phyloP scores from a whole-genome alignment of 2,113 vertebrate species.

The Nymphicus hollandicus region DNA sequence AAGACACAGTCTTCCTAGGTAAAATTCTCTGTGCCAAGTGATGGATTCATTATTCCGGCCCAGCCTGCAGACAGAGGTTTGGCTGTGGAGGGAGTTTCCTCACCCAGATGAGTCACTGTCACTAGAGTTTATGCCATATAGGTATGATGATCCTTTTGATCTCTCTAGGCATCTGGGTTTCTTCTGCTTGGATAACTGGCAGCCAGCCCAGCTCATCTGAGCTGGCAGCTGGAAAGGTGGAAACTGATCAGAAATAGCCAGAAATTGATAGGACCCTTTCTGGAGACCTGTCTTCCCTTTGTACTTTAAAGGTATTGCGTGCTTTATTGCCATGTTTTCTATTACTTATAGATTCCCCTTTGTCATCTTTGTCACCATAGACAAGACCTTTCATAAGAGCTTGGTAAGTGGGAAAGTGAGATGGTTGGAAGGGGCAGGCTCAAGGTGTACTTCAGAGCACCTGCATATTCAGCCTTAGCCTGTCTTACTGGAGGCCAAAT shows the following conservation, averaged over 20 bases:
- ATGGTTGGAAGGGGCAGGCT: neutral
- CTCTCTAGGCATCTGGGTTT: slow-evolving; percentile 27
- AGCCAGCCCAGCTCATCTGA: neutral
- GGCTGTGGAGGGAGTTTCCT: neutral
- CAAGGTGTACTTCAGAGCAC: neutral
- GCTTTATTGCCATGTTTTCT: neutral
- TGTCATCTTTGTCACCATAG: neutral
- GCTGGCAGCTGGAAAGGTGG: slow-evolving; percentile 34
- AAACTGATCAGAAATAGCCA: neutral
- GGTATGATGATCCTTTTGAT: slow-evolving; percentile 2
- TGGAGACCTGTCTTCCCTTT: neutral
- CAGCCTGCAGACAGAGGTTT: neutral
- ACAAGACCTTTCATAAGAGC: neutral
- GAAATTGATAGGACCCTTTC: neutral
- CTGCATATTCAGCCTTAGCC: neutral
- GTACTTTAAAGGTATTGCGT: neutral
- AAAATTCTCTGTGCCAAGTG: neutral
- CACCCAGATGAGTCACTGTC: neutral
- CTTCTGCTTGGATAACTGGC: slow-evolving; percentile 35
- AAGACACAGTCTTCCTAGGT: neutral
- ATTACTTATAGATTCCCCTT: neutral
- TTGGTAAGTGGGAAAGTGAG: neutral
- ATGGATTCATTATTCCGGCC: neutral
- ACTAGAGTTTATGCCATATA: neutral
- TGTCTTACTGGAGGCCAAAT: neutral